phyloP scores from a whole-genome alignment of 1,140 invertebrate species.

The Globodera rostochiensis region DNA sequence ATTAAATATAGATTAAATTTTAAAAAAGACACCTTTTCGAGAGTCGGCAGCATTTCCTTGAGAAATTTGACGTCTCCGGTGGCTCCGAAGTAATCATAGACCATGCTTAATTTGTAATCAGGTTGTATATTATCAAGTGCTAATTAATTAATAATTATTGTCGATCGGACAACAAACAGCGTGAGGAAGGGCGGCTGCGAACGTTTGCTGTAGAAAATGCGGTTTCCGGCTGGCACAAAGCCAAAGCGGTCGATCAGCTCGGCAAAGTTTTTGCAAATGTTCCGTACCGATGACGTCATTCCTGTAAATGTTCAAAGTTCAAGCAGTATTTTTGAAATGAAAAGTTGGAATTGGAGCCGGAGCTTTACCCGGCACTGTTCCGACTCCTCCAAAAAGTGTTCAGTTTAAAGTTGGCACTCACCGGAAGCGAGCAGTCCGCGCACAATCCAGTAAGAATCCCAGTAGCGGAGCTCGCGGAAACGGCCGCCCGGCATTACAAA shows the following conservation, averaged over 20 bases:
- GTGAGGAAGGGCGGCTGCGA: conserved; percentile 82
- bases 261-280: conserved; percentile 20
- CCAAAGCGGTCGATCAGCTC: conserved; percentile 6
- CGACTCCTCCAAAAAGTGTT: too few species aligned
- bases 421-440: conserved; percentile 72
- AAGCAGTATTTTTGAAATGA: too few species aligned
- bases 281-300: conserved; percentile 4
- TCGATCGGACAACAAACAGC: conserved; percentile 46
- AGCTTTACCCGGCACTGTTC: too few species aligned
- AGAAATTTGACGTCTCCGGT: conserved; percentile 76
- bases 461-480: too few species aligned
- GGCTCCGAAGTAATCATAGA: conserved; percentile 77
- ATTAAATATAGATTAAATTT: too few species aligned
- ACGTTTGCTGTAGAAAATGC: conserved; percentile 17
- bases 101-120: conserved; percentile 71
- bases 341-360: too few species aligned
- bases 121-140: too few species aligned
- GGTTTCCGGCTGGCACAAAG: conserved; percentile 9
- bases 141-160: too few species aligned
- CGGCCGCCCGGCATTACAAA: conserved; percentile 86
- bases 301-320: background rate
- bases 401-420: background rate
- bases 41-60: conserved; percentile 44
- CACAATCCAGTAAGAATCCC: conserved; percentile 75
- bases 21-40: conserved; percentile 49